Base-by-base conservation (phyloP, 1,140 invertebrate species). In the Lineus longissimus region DNA sequence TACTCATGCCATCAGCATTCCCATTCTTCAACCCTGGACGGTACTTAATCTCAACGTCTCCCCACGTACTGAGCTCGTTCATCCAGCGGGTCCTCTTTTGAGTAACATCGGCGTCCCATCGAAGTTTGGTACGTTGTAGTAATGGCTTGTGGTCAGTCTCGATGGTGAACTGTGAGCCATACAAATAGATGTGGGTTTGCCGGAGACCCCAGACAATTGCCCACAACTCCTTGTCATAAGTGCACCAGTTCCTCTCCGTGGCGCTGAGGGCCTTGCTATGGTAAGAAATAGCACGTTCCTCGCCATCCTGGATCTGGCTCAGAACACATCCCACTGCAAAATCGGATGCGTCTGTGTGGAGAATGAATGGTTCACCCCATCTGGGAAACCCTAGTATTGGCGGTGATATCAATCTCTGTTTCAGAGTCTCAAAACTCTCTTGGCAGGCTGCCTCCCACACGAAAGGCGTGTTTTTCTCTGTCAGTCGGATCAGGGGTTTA, bases 301-400 rank as follows among this genome's bases (percentile, higher is more conserved):
- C 51, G 55, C 65, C 67, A 2, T 69, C 64, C 59, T 71, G 62
- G 25, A 43, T 33, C n/a, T 51, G 47, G n/a, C 47, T 51, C 25
- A 51, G n/a, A 7, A 51, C n/a, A n/a, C 25, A 51, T 27, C 47
- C 47, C 6, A 51, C 25, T 27, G 47, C 47, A 6, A 9, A 4
- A 23, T 27, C 47, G 4, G 19, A 23, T n/a, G 47, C 47, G n/a
- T 64, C 70, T n/a, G 40, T 27, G 15, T 63, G 55, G 58, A 68
- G 19, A 19, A 41, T 31, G 57, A 68, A 75, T 9, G 43, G 63
- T 6, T 58, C 27, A 13, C 59, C 54, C 19, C 54, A 63, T 47
- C 69, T 55, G 0, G 70, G 67, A 63, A 62, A 70, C 15, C 55
- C 65, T 30, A 74, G 57, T 1, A 73, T 29, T 30, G 71, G 72